A percentile compares a stretch with the other conserved stretches of the same genome.
Conservation (phyloP, 2,797 vertebrate genomes). For the Chlorospingus flavigularis region DNA sequence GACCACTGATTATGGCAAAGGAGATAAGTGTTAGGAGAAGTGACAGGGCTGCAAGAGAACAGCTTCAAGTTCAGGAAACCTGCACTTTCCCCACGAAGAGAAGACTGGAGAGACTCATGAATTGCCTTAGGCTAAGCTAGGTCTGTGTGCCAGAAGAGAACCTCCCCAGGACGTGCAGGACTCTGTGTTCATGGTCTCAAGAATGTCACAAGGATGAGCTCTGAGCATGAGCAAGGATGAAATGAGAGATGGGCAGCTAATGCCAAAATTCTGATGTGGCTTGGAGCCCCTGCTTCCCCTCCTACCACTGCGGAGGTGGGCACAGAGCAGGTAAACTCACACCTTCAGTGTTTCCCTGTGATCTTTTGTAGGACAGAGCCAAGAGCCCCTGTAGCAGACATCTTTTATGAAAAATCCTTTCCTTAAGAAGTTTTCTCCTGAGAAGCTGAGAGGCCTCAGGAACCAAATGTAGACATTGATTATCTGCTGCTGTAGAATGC, state of each 20-base stretch:
- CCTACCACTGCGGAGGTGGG: neutral
- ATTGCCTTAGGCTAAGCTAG: neutral
- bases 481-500: no score
- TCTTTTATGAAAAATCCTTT: no score
- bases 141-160: neutral
- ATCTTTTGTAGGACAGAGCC: neutral
- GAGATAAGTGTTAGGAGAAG: neutral
- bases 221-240: fast-evolving
- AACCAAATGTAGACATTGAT: no score
- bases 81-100: neutral
- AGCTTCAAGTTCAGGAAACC: neutral
- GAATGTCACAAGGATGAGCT: neutral
- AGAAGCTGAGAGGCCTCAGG: no score
- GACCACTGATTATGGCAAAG: neutral
- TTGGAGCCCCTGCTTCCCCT: neutral
- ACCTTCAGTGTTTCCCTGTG: neutral
- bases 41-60: neutral
- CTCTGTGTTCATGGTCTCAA: fast-evolving
- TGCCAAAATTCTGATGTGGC: fast-evolving
- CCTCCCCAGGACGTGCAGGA: neutral
- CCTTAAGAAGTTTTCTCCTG: no score
- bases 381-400: neutral
- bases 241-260: neutral
- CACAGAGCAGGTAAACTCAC: neutral
- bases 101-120: neutral